Evolutionary conservation across 92 coral and sea anemone genomes (phyloP).

Genomic region (Muricea muricata): DNA sequence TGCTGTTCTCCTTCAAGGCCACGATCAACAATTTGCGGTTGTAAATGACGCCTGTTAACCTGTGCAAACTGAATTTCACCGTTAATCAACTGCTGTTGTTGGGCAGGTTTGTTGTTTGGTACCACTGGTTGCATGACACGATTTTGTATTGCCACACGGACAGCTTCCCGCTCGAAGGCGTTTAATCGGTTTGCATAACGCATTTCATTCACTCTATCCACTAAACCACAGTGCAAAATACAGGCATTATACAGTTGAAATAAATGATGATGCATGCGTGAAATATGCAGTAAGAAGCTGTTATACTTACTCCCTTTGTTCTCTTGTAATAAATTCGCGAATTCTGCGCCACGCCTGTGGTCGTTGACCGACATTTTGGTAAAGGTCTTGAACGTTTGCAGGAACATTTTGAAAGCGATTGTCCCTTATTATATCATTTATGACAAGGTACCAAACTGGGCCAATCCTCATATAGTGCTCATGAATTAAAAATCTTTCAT

Average conservation of each 20-base stretch:
- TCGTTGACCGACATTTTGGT: slow-evolving; percentile 12
- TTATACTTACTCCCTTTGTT: slow-evolving; percentile 20
- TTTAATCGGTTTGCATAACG: background rate
- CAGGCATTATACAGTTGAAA: too few species aligned
- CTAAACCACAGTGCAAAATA: slow-evolving; percentile 8
- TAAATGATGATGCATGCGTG: too few species aligned
- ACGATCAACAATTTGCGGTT: too few species aligned
- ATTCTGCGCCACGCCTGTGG: slow-evolving; percentile 6
- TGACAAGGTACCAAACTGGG: slow-evolving; percentile 4
- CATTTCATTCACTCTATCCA: slow-evolving; percentile 28
- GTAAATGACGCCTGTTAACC: too few species aligned
- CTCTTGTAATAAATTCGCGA: slow-evolving; percentile 20
- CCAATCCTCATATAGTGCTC: background rate
- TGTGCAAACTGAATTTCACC: too few species aligned
- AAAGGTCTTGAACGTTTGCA: slow-evolving; percentile 20
- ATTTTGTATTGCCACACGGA: background rate
- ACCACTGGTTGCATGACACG: too few species aligned
- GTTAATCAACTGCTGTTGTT: too few species aligned
- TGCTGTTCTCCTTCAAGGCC: too few species aligned
- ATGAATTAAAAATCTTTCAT: slow-evolving; percentile 2
- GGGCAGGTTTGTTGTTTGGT: too few species aligned
- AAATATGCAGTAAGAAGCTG: background rate
- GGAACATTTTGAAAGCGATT: background rate
- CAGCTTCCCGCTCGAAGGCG: slow-evolving; percentile 20
- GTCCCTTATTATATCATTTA: slow-evolving; percentile 6